Evolutionary conservation across 1,140 invertebrate genomes (phyloP), one percentile per base, ranked within the genome.

Genomic region (Bombus waltoni): DNA sequence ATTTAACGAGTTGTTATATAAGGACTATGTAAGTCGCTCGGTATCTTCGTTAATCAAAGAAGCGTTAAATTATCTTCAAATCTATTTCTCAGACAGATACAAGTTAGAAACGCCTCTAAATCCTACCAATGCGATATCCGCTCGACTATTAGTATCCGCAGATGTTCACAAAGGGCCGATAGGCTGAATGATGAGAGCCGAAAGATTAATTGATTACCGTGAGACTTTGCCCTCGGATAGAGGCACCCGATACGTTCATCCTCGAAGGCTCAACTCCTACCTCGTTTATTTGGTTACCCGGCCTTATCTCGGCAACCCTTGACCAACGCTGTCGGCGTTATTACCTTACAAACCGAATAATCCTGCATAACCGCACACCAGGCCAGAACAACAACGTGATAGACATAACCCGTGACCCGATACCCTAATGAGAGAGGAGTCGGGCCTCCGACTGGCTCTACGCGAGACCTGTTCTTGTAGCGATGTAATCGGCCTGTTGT

Each of bases 391-490:
- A 92, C 91, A 92, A 92, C 88, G 89, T 91, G 92, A 92, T 92
- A 92, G 91, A 92, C 92, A 89, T 91, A 92, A 93, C 91, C 90
- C 83, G 80, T 92, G 92, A 93, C 92, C 93, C 89, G 87, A 87
- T 88, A 88, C 84, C 85, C 88, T 93, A 93, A 92, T 90, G 88
- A 94, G 92, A 94, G 92, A 92, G 86, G 68, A 87, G 42, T 68
- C 68, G 72, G 44, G 75, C 72, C 73, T 83, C 28, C 59, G 44
- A 75, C 71, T 65, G 53, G 22, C 32, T 68, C 62, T 57, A 84
- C 73, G 70, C 57, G 18, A 76, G 76, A 84, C 47, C 78, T 40
- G 72, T 47, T 78, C 88, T 40, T 70, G 75, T 85, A 66, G 65
- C 88, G 92, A 93, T 93, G 92, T 90, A 92, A 93, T 93, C 92